Percentiles rank a stretch among this genome's conserved stretches.
phyloP scores from a whole-genome alignment of 2,113 vertebrate genomes.

The Perognathus longimembris region DNA sequence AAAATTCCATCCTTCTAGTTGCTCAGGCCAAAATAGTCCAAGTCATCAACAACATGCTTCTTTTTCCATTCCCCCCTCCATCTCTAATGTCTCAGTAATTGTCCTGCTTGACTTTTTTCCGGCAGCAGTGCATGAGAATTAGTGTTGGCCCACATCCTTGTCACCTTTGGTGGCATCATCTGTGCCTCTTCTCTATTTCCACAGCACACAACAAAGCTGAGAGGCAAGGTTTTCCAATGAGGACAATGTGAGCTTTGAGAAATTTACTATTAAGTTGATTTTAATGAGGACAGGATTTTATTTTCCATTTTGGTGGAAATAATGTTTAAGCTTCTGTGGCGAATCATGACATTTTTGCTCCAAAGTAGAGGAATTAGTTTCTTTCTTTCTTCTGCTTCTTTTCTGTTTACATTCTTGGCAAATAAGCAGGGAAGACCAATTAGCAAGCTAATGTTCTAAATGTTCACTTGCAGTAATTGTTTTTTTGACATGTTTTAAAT shows the following conservation, averaged over 20 bases:
- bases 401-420: slow-evolving; percentile 53
- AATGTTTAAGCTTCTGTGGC: slow-evolving; percentile 45
- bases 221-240: slow-evolving; percentile 22
- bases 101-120: not conserved
- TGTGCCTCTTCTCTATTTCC: not conserved
- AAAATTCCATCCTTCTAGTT: not conserved
- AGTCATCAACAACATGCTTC: not conserved
- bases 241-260: slow-evolving; percentile 8
- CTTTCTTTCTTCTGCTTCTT: not conserved
- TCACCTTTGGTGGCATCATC: not conserved
- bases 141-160: not conserved
- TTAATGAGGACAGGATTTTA: slow-evolving; percentile 53
- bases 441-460: slow-evolving; percentile 69
- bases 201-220: not conserved
- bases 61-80: not conserved
- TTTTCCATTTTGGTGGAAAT: slow-evolving; percentile 58
- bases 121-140: not conserved
- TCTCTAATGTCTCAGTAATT: not conserved
- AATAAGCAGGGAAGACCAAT: slow-evolving; percentile 59
- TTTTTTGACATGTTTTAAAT: slow-evolving; percentile 70
- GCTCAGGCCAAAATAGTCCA: not conserved
- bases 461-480: slow-evolving; percentile 55
- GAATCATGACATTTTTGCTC: slow-evolving; percentile 44
- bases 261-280: slow-evolving; percentile 56
- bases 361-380: not conserved